A percentile compares a stretch with the other conserved stretches of the same genome.
Conservation (phyloP, 2,888 invertebrate species). For the Ectemnius continuus region DNA sequence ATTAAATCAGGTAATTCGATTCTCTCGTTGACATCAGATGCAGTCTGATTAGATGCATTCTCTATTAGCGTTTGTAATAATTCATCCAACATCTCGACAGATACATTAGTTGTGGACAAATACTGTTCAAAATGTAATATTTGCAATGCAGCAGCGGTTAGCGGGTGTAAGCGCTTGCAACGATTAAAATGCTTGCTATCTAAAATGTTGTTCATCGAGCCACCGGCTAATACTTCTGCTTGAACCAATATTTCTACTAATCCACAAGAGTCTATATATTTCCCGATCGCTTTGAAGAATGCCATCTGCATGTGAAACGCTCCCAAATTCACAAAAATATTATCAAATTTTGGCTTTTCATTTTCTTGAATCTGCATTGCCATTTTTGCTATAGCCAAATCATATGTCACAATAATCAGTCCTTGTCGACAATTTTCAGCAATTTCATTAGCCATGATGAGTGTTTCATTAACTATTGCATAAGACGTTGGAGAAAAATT, state of each 20-base stretch:
- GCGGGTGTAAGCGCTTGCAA: slow-evolving; percentile 48
- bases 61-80: no score
- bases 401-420: slow-evolving; percentile 46
- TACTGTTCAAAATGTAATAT: slow-evolving; percentile 57
- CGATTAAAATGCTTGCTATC: slow-evolving; percentile 54
- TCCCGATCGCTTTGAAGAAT: slow-evolving; percentile 58
- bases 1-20: no score
- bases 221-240: slow-evolving; percentile 48
- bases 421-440: no score
- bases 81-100: no score
- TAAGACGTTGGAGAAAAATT: no score
- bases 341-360: slow-evolving; percentile 50
- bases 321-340: slow-evolving; percentile 60
- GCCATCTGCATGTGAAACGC: slow-evolving; percentile 58
- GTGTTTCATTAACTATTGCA: no score
- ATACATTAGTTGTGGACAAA: no score
- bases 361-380: slow-evolving; percentile 57
- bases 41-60: no score
- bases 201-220: slow-evolving; percentile 51
- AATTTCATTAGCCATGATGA: no score
- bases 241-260: slow-evolving; percentile 46
- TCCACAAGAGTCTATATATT: slow-evolving; percentile 63
- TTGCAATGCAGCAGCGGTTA: slow-evolving; percentile 45
- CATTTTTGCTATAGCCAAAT: slow-evolving; percentile 60
- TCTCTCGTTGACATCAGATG: no score